Evolutionary conservation across 2,888 invertebrate genomes (phyloP).

Genomic region (Noctua fimbriata): DNA sequence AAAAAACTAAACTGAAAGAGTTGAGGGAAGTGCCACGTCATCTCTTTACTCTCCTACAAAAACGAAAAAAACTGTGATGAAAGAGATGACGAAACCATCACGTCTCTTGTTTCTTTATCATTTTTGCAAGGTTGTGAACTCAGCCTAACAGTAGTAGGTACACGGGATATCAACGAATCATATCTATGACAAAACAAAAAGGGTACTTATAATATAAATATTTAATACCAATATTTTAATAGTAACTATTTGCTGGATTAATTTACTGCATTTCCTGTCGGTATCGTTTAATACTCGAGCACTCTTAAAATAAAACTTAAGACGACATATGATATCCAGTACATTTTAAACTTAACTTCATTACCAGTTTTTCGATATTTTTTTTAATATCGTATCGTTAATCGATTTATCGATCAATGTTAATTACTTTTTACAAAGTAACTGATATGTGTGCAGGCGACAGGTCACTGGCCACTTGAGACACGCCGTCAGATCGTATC

Average conservation of each 20-base stretch:
- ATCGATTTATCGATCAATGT: constrained; percentile 66
- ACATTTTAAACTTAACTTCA: constrained; percentile 61
- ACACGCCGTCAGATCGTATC: constrained; percentile 81
- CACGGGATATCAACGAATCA: not conserved
- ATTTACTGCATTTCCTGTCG: constrained; percentile 49
- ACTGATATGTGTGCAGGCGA: constrained; percentile 69
- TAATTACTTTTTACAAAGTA: constrained; percentile 67
- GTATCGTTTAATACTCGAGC: constrained; percentile 28
- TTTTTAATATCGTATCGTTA: constrained; percentile 45
- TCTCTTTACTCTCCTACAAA: constrained; percentile 16
- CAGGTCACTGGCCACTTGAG: constrained; percentile 83
- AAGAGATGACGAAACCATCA: constrained; percentile 4
- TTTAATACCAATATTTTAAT: constrained; percentile 20
- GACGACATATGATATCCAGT: constrained; percentile 41
- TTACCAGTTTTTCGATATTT: constrained; percentile 43
- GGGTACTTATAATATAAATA: not conserved
- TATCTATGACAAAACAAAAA: constrained; percentile 5
- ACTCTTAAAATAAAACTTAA: constrained; percentile 41
- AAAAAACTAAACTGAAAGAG: constrained; percentile 15
- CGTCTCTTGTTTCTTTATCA: not conserved
- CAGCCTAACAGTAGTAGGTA: not conserved
- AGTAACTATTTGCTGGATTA: not conserved
- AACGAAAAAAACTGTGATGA: constrained; percentile 24
- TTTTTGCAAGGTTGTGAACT: constrained; percentile 22
- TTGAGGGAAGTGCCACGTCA: constrained; percentile 9